Conservation (phyloP, 2,888 invertebrate genomes). For the Pristionchus entomophagus region DNA sequence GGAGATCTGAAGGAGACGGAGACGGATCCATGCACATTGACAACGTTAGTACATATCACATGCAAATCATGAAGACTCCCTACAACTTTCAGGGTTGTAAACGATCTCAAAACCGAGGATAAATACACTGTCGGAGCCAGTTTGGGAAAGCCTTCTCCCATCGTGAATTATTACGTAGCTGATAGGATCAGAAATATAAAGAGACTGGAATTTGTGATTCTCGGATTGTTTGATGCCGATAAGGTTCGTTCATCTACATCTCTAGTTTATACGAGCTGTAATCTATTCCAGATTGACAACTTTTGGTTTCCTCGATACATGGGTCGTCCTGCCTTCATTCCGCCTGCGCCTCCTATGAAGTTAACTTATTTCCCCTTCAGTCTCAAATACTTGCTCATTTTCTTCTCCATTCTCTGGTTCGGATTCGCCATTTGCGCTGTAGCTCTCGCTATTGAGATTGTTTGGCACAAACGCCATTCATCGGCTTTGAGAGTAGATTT, state of each 20-base stretch:
- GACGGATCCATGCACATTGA: neutral
- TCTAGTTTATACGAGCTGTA: neutral
- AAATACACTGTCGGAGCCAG: neutral
- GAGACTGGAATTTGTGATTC: neutral
- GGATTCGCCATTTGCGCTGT: neutral
- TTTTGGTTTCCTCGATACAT: constrained; percentile 6
- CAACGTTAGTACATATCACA: neutral
- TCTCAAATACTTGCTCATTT: neutral
- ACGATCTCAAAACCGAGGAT: neutral
- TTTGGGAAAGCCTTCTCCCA: neutral
- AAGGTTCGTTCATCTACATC: neutral
- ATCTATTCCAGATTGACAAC: neutral
- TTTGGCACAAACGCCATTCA: neutral
- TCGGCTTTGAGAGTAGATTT: neutral
- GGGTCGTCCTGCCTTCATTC: neutral
- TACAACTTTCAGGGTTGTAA: neutral
- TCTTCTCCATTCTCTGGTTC: neutral
- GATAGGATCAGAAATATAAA: neutral
- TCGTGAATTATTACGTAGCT: neutral
- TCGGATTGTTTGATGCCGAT: constrained; percentile 2
- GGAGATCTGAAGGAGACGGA: neutral
- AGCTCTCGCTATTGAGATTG: neutral
- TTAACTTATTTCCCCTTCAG: neutral
- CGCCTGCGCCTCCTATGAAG: neutral
- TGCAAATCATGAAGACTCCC: no score